These are phyloP conservation scores for Drosophila prolongata DNA, from an alignment of 2,888 invertebrate species.

Conservation along the genomic window DNA sequence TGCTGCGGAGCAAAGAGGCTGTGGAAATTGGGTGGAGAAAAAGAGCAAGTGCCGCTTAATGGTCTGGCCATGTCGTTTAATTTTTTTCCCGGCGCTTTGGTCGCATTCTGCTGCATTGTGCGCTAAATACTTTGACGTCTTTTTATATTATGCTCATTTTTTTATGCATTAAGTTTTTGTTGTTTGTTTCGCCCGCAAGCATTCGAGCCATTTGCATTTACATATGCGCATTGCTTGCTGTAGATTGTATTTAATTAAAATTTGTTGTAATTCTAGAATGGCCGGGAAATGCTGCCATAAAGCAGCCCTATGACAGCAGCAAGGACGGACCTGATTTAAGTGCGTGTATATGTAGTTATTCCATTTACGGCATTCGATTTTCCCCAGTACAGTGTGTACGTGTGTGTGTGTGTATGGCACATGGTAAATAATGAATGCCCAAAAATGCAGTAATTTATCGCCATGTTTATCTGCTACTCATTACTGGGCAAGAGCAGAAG, in stretches of 20 bases:
- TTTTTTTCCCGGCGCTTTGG: conserved; percentile 31
- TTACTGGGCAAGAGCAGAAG: conserved; percentile 39
- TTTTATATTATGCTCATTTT: conserved; percentile 28
- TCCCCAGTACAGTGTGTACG: not conserved
- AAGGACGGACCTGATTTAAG: conserved; percentile 37
- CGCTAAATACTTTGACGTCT: conserved; percentile 50
- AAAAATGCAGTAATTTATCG: conserved; percentile 75
- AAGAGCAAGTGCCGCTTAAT: conserved; percentile 46
- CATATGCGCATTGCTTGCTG: conserved; percentile 69
- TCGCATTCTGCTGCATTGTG: conserved; percentile 43
- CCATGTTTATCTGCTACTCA: conserved; percentile 69
- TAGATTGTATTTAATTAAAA: conserved; percentile 71
- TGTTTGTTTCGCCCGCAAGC: conserved; percentile 36
- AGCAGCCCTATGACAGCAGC: conserved; percentile 28
- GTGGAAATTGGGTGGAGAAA: not conserved
- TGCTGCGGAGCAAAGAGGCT: conserved; percentile 11
- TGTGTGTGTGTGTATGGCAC: conserved; percentile 6
- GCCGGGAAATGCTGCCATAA: conserved; percentile 50
- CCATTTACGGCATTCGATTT: conserved; percentile 29
- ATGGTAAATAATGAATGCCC: conserved; percentile 66
- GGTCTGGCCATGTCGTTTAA: conserved; percentile 41
- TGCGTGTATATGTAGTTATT: conserved; percentile 19
- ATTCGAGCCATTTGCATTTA: conserved; percentile 58
- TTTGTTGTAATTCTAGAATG: conserved; percentile 62
- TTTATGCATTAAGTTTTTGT: conserved; percentile 12